Percentiles rank a stretch among this genome's conserved stretches.
Evolutionary conservation across 2,113 vertebrate genomes (phyloP).

Genomic region (Burhinus bistriatus): DNA sequence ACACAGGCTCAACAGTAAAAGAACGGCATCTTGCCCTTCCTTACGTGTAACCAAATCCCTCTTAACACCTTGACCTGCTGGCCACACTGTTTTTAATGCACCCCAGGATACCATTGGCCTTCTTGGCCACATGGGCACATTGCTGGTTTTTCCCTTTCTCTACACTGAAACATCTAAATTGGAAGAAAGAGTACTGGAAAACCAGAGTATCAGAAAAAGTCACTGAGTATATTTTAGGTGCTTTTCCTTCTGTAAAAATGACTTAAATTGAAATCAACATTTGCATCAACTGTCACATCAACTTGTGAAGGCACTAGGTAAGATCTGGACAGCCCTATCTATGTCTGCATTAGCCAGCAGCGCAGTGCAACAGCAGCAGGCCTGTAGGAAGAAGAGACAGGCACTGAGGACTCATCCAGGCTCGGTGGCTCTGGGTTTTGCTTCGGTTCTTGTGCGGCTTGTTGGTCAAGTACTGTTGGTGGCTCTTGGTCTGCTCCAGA

Average conservation of each 20-base stretch:
- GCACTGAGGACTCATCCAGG: accelerated
- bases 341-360: not conserved
- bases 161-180: not conserved
- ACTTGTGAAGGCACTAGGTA: not conserved
- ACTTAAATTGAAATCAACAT: not conserved
- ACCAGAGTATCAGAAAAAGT: not conserved
- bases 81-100: no score
- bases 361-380: not conserved
- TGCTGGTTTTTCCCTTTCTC: not conserved
- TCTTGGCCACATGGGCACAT: no score
- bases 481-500: not conserved
- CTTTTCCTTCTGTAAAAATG: not conserved
- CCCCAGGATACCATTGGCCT: no score
- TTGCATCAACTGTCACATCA: not conserved
- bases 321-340: not conserved
- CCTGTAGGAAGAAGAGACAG: not conserved
- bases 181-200: not conserved
- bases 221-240: not conserved
- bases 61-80: not conserved
- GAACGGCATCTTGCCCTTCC: not conserved
- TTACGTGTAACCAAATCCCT: not conserved
- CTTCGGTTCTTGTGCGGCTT: accelerated
- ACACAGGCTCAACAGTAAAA: not conserved
- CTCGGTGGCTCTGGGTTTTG: not conserved
- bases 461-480: accelerated